phyloP scores from a whole-genome alignment of 1,140 invertebrate genomes.

The Leucophenga varia region DNA sequence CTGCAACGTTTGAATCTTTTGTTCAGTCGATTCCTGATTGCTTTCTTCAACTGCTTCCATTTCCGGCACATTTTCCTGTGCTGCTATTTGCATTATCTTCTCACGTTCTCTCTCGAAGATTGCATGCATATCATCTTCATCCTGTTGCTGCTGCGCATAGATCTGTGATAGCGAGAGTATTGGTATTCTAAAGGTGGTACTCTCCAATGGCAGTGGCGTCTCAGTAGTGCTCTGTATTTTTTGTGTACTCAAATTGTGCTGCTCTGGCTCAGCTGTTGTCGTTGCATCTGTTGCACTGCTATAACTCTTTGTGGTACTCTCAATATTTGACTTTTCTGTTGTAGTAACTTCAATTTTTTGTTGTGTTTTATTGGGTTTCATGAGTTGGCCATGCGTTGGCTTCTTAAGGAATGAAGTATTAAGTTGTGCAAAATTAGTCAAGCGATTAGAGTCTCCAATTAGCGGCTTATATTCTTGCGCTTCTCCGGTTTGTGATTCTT shows the following conservation, averaged over 20 bases:
- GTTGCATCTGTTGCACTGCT: constrained; percentile 5
- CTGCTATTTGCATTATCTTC: constrained; percentile 19
- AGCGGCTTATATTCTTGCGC: constrained; percentile 5
- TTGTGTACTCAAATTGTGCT: not conserved
- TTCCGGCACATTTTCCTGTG: not conserved
- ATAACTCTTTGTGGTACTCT: constrained; percentile 3
- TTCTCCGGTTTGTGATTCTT: constrained; percentile 2
- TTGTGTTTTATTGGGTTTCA: too few relatives aligned
- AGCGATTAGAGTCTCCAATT: constrained; percentile 26
- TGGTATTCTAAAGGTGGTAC: constrained; percentile 25
- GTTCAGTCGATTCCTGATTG: too few relatives aligned
- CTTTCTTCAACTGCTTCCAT: constrained; percentile 6
- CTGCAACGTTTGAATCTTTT: not conserved
- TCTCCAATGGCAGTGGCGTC: constrained; percentile 13
- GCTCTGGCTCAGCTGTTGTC: constrained; percentile 24
- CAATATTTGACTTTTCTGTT: too few relatives aligned
- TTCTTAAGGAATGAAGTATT: constrained; percentile 37
- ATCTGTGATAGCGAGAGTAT: constrained; percentile 44
- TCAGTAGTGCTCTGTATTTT: not conserved
- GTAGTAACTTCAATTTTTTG: too few relatives aligned
- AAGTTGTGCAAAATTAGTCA: constrained; percentile 41
- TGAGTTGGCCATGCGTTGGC: too few relatives aligned
- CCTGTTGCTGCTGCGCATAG: constrained; percentile 45
- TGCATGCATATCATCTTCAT: constrained; percentile 34
- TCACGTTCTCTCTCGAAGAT: constrained; percentile 24